Conservation (phyloP, 2,113 vertebrate species). For the Sapayoa aenigma region DNA sequence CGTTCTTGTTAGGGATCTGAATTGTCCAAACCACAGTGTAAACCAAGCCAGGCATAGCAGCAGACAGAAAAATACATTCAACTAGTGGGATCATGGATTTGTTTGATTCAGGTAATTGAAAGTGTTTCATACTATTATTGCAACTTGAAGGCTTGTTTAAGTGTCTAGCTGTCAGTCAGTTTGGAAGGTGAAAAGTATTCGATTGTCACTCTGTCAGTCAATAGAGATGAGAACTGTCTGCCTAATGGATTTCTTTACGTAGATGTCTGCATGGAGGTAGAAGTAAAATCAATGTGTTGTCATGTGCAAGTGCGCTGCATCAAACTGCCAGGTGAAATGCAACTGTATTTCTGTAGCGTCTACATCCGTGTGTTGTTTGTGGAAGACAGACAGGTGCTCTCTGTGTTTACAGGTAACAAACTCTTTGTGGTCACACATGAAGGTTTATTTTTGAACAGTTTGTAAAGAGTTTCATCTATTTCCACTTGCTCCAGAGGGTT, state of each 20-base stretch:
- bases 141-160: constrained; percentile 95
- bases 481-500: neutral
- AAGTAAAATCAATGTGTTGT: constrained; percentile 99
- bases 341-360: constrained; percentile 81
- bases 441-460: constrained; percentile 33
- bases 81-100: constrained; percentile 92
- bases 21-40: constrained; percentile 71
- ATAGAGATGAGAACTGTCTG: constrained; percentile 97
- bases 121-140: constrained; percentile 98
- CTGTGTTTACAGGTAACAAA: constrained; percentile 66
- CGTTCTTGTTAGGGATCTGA: constrained; percentile 60
- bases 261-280: constrained; percentile 90
- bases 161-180: constrained; percentile 96
- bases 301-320: constrained; percentile 88
- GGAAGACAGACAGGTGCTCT: constrained; percentile 76
- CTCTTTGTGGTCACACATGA: constrained; percentile 20
- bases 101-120: constrained; percentile 97
- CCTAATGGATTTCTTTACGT: constrained; percentile 98
- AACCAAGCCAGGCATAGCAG: constrained; percentile 75
- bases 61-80: constrained; percentile 80
- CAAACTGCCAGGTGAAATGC: constrained; percentile 89
- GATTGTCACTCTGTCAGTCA: constrained; percentile 99
- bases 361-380: constrained; percentile 73
- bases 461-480: neutral
- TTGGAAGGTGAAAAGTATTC: constrained; percentile 91